These are phyloP conservation scores for Sula dactylatra DNA, from an alignment of 2,113 vertebrate genomes.

Conservation along the genomic window DNA sequence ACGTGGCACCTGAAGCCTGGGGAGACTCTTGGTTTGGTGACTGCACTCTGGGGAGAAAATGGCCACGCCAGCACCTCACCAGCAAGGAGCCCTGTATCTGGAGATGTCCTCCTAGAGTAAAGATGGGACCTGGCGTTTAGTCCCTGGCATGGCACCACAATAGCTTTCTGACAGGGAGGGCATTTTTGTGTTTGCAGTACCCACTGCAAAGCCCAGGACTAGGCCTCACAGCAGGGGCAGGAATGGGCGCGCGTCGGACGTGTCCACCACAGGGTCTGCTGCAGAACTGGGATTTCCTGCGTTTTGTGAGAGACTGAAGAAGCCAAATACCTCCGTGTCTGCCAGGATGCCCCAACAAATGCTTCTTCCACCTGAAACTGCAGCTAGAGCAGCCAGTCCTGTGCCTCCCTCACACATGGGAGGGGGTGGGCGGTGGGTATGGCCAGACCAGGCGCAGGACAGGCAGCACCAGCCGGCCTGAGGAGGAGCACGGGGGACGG, in stretches of 20 bases:
- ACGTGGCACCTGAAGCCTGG: rapidly evolving
- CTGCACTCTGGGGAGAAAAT: rapidly evolving
- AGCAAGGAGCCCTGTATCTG: neutral
- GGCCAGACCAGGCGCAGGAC: rapidly evolving
- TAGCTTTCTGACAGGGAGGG: neutral
- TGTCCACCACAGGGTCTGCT: rapidly evolving
- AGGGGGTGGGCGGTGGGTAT: rapidly evolving
- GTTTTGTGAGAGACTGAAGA: rapidly evolving
- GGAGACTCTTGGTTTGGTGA: neutral
- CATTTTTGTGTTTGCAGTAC: neutral
- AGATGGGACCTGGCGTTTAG: rapidly evolving
- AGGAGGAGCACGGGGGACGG: rapidly evolving
- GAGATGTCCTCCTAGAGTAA: neutral
- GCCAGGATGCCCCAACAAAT: neutral
- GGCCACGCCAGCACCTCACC: rapidly evolving
- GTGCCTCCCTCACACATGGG: rapidly evolving
- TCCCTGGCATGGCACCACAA: neutral
- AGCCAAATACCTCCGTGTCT: neutral
- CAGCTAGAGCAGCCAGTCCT: neutral
- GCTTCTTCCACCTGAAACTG: neutral
- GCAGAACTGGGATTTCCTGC: rapidly evolving
- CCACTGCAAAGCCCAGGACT: rapidly evolving
- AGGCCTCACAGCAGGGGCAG: rapidly evolving
- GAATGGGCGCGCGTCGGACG: rapidly evolving
- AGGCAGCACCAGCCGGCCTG: rapidly evolving